phyloP scores from a whole-genome alignment of 2,888 invertebrate genomes.

The Clunio marinus region DNA sequence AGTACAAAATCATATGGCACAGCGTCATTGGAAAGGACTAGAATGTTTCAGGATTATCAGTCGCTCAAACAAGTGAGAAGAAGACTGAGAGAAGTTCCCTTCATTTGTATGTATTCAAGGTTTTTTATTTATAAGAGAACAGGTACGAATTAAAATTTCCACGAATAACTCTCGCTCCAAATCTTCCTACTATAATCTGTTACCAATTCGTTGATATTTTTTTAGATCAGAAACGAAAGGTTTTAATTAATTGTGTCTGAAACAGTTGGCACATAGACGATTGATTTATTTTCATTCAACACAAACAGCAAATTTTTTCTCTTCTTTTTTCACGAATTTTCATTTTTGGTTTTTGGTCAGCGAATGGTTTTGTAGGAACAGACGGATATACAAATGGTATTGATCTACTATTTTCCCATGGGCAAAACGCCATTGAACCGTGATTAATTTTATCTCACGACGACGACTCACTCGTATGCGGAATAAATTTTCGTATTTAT shows the following conservation, averaged over 20 bases:
- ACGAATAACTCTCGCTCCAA: no score
- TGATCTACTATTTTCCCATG: conserved; percentile 33
- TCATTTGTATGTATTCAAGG: no score
- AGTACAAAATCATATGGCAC: conserved; percentile 1
- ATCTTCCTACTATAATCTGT: no score
- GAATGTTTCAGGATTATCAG: no score
- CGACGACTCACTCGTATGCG: neutral
- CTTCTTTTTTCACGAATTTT: neutral
- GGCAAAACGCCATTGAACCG: conserved; percentile 27
- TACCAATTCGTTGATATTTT: no score
- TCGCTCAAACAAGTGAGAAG: no score
- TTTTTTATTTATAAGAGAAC: no score
- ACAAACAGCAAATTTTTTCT: neutral
- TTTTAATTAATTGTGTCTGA: conserved; percentile 37
- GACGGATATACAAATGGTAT: conserved; percentile 29
- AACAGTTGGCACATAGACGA: conserved; percentile 33
- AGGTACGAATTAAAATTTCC: no score
- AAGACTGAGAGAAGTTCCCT: no score
- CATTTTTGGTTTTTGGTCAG: neutral
- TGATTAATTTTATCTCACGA: conserved; percentile 26
- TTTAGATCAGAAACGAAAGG: neutral
- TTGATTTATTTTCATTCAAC: conserved; percentile 30
- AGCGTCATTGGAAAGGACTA: neutral
- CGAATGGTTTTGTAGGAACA: no score
- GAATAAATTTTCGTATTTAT: neutral